Conservation (phyloP, 2,797 vertebrate genomes). For the Sebastes reedi region DNA sequence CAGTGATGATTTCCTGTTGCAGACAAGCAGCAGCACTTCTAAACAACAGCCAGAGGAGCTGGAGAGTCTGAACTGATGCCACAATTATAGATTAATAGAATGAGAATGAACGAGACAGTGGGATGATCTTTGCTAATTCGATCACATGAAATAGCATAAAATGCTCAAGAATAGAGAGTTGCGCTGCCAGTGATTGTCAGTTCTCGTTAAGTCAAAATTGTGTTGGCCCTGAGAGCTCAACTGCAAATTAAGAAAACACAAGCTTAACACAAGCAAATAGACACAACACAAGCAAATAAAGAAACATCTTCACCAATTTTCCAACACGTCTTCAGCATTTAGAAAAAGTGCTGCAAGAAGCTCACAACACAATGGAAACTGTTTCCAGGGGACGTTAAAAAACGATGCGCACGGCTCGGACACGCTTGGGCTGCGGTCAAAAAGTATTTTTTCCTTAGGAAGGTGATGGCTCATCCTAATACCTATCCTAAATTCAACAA, state of each 20-base stretch:
- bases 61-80: slow-evolving; percentile 34
- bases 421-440: too few relatives aligned
- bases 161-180: not conserved
- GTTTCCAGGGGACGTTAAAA: not conserved
- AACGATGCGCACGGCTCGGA: not conserved
- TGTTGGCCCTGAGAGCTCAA: not conserved
- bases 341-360: not conserved
- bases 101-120: slow-evolving; percentile 36
- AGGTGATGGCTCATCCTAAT: too few relatives aligned
- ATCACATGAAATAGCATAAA: slow-evolving; percentile 8
- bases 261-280: not conserved
- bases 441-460: too few relatives aligned
- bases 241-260: not conserved
- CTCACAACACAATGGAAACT: not conserved
- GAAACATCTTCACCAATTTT: not conserved
- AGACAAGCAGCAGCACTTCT: slow-evolving; percentile 54
- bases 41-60: slow-evolving; percentile 57
- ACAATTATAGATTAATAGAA: slow-evolving; percentile 45
- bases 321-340: not conserved
- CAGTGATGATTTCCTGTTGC: slow-evolving; percentile 61
- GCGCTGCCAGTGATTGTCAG: slow-evolving; percentile 4
- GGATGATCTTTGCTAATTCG: slow-evolving; percentile 38
- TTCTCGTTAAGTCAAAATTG: not conserved
- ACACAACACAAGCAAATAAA: not conserved
- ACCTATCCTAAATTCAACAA: too few relatives aligned